Evolutionary conservation across 2,888 invertebrate species (phyloP).

Genomic region (Drosophila yooni): DNA sequence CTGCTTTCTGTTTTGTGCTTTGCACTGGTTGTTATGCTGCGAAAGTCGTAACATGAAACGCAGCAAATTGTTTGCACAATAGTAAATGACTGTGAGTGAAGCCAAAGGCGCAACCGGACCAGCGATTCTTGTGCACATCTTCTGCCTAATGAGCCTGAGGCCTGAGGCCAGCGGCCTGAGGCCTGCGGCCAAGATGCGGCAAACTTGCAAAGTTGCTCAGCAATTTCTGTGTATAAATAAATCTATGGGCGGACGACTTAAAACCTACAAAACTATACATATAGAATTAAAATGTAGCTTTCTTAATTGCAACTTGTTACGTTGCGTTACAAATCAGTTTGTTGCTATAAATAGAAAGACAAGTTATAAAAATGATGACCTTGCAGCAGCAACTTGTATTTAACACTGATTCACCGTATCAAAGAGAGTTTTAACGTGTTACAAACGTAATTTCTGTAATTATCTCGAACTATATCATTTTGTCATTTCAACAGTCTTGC

Average conservation of each 20-base stretch:
- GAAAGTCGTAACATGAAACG: slow-evolving; percentile 73
- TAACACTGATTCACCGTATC: not conserved
- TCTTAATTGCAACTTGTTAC: slow-evolving; percentile 13
- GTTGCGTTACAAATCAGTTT: slow-evolving; percentile 9
- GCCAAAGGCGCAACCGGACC: slow-evolving; percentile 33
- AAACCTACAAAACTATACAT: slow-evolving; percentile 15
- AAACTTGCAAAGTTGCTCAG: slow-evolving; percentile 18
- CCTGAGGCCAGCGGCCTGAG: slow-evolving; percentile 7
- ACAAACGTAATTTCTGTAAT: not conserved
- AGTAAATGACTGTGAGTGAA: slow-evolving; percentile 55
- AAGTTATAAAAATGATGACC: not conserved
- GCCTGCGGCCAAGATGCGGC: slow-evolving; percentile 15
- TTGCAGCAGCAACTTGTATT: not conserved
- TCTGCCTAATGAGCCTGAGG: slow-evolving; percentile 15
- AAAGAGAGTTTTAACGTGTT: not conserved
- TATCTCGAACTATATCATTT: not conserved
- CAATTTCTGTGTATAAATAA: slow-evolving; percentile 26
- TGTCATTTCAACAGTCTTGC: not conserved
- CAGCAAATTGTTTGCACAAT: slow-evolving; percentile 75
- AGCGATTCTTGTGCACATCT: slow-evolving; percentile 26
- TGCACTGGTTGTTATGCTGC: slow-evolving; percentile 54
- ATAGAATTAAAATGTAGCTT: slow-evolving; percentile 38
- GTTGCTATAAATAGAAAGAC: slow-evolving; percentile 24
- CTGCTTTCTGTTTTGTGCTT: slow-evolving; percentile 33
- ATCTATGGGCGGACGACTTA: slow-evolving; percentile 38